Evolutionary conservation across 2,113 vertebrate genomes (phyloP).

Genomic region (Mellivora capensis): DNA sequence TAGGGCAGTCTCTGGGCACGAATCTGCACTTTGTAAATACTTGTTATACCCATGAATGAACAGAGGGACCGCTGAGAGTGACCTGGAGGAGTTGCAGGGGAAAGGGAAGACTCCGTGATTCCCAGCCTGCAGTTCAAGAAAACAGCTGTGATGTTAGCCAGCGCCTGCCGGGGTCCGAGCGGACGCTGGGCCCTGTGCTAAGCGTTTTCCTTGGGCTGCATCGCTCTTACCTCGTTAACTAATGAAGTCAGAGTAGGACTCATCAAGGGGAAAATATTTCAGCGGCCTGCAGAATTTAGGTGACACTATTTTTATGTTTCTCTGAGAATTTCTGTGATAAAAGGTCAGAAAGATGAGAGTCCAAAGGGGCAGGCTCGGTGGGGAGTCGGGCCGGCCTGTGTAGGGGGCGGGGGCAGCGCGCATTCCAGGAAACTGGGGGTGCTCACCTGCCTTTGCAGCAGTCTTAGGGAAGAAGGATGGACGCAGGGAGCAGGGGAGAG

Average conservation of each 20-base stretch:
- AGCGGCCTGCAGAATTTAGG: background rate
- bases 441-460: background rate
- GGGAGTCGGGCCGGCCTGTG: background rate
- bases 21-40: background rate
- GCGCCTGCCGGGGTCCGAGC: background rate
- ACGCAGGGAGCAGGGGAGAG: background rate
- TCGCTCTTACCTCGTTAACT: background rate
- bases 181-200: background rate
- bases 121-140: background rate
- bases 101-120: background rate
- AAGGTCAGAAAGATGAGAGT: background rate
- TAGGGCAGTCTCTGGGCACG: background rate
- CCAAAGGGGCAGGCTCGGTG: background rate
- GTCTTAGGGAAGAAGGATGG: background rate
- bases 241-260: background rate
- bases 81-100: background rate
- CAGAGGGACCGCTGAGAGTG: background rate
- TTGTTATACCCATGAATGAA: background rate
- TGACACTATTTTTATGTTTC: background rate
- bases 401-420: background rate
- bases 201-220: background rate
- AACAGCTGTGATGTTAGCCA: too few relatives aligned
- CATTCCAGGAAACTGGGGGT: background rate
- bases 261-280: background rate
- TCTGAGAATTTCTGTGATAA: background rate